phyloP scores from a whole-genome alignment of 1,140 invertebrate genomes.

The Idris sp. region DNA sequence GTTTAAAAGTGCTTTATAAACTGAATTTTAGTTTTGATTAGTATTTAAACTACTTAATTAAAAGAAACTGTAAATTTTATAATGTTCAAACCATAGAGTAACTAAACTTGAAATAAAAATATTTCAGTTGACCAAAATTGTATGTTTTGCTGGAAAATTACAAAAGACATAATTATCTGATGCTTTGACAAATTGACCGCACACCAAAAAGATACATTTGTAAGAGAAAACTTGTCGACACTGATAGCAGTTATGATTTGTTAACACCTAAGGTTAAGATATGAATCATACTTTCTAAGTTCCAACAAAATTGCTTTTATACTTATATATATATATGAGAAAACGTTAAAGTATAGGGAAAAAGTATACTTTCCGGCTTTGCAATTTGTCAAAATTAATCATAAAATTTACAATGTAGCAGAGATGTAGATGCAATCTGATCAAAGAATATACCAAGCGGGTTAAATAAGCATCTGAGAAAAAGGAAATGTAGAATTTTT shows the following conservation, averaged over 20 bases:
- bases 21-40: too few relatives aligned
- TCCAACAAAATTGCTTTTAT: constrained; percentile 31
- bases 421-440: background rate
- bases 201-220: constrained; percentile 5
- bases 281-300: constrained; percentile 55
- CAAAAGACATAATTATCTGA: constrained; percentile 45
- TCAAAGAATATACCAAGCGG: background rate
- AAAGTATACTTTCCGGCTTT: background rate
- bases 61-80: too few relatives aligned
- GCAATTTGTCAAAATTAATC: constrained; percentile 45
- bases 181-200: constrained; percentile 38
- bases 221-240: constrained; percentile 21
- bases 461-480: too few relatives aligned
- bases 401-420: constrained; percentile 16
- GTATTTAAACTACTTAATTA: too few relatives aligned
- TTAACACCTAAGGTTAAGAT: constrained; percentile 51
- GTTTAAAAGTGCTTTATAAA: too few relatives aligned
- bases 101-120: too few relatives aligned
- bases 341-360: too few relatives aligned
- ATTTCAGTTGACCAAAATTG: too few relatives aligned
- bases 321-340: background rate
- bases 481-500: too few relatives aligned
- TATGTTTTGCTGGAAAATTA: too few relatives aligned
- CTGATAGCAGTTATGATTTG: constrained; percentile 33
- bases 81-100: too few relatives aligned